phyloP scores from a whole-genome alignment of 2,797 vertebrate species.

The Gouania willdenowi region DNA sequence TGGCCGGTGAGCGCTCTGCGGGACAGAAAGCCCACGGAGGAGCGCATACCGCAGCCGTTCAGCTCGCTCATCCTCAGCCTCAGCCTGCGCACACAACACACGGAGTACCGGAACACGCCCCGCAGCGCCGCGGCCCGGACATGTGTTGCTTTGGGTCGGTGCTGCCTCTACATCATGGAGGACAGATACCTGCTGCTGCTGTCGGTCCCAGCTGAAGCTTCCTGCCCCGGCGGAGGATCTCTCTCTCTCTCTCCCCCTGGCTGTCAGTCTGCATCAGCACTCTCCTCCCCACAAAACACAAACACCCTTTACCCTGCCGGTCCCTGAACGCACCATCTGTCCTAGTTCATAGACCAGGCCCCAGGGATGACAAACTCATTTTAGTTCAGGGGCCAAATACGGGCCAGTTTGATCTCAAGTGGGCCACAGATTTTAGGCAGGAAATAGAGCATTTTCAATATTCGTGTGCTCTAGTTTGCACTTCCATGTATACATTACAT shows the following conservation, averaged over 20 bases:
- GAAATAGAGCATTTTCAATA: no score
- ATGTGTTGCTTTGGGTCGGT: constrained; percentile 3
- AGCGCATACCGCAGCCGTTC: constrained; percentile 89
- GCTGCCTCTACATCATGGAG: constrained; percentile 50
- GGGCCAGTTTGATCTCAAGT: no score
- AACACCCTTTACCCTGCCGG: no score
- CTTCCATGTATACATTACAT: no score
- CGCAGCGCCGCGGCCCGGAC: constrained; percentile 21
- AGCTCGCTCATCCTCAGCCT: constrained; percentile 75
- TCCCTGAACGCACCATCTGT: no score
- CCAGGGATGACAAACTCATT: no score
- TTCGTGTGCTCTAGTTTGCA: no score
- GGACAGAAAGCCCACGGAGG: constrained; percentile 92
- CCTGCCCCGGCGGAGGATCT: constrained; percentile 65
- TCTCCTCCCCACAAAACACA: no score
- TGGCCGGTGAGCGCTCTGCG: constrained; percentile 86
- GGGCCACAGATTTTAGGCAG: no score
- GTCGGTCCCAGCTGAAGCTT: constrained; percentile 56
- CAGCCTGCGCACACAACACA: background rate
- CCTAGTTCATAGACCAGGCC: no score
- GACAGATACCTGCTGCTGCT: constrained; percentile 25
- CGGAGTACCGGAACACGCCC: constrained; percentile 4
- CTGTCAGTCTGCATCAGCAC: constrained; percentile 42
- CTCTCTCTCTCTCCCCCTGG: constrained; percentile 17
- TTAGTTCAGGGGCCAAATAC: no score